Evolutionary conservation across 1,140 invertebrate genomes (phyloP), one percentile per base, ranked within the genome.

Genomic region (Oreohelix idahoensis): DNA sequence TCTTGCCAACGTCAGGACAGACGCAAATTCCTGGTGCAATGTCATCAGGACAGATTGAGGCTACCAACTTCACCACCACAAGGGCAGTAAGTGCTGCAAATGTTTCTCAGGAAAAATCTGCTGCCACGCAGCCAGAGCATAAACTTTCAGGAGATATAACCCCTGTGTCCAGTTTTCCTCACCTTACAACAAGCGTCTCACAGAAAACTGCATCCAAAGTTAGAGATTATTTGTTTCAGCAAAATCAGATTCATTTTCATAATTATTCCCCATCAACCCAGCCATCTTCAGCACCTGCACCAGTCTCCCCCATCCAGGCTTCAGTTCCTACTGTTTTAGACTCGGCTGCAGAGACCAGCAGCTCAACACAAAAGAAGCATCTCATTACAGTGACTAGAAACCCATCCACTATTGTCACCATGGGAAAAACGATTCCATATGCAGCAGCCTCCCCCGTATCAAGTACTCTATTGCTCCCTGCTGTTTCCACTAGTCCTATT

Each of bases 191-290:
- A 23, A 58, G 53, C 26, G 53, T 58, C 15, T 58, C 53, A 11
- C 53, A 39, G 20, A 49, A 39, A 74, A 39, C 38, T 39, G 23
- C 71, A 26, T n/a, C 23, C 4, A 42, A 1, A 42, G 71, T 74
- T 5, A 20, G 71, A 74, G 71, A 74, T 74, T 74, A 42, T n/a
- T 74, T 74, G 42, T 42, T 23, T 49, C 38, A 49, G 38, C 71
- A 74, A 39, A 38, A 74, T n/a, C 69, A 71, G 69, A 10, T 35
- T 4, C 63, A 10, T n/a, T 13, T 71, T 71, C 32, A 36, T 13
- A 49, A 42, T 29, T 8, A 15, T 10, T 5, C 42, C 5, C 2
- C 38, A n/a, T 39, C 8, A 42, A 20, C 71, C 10, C 2, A 2
- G 71, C 38, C 23, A 26, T n/a, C 42, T 13, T 49, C 71, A 39